Base-by-base conservation (phyloP, 2,797 vertebrate species). In the Heterohyrax brucei region DNA sequence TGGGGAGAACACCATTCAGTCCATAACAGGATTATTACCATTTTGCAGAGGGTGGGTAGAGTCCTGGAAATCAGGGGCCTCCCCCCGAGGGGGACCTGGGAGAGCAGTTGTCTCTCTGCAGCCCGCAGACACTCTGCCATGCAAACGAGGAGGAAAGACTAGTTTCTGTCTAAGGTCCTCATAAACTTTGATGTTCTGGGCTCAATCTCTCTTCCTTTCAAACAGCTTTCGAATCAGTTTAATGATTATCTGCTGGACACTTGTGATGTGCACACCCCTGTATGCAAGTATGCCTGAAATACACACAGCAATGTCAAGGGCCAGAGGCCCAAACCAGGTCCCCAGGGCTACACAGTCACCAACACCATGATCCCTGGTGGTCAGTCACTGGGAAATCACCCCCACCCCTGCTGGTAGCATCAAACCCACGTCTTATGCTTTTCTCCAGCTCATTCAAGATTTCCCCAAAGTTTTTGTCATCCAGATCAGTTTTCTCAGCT, bases 311-410 rank as follows among this genome's bases (percentile, higher is more conserved):
- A 7, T 2, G 10, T 12, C 3, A 13, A 5, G 39, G 80, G 6
- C 56, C 6, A 0, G 3, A 56, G 19, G 44, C 28, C 68, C 7
- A 78, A 68, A 10, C 44, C 2, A 1, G 75, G 53, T 26, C 24
- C n/a, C 3, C 56, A 0, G 26, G 7, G 39, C 12, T 16, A 1
- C 0, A 0, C 1, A 5, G 7, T 3, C 21, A 22, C 7, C 3
- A 9, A 22, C 12, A 10, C 18, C 1, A 5, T 19, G 30, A 30
- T 21, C 46, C 0, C 10, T 33, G 68, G 6, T 2, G 6, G 10
- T 33, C 5, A 21, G 13, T 46, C 13, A 1, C 91, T 18, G 19
- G 68, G 10, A 12, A 19, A 46, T 26, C 22, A 61, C 18, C 0
- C 44, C n/a, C 18, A 7, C 64, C 56, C 16, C 1, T 0, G 24